Conservation (phyloP, 2,888 invertebrate species). For the Anthrax anthrax region DNA sequence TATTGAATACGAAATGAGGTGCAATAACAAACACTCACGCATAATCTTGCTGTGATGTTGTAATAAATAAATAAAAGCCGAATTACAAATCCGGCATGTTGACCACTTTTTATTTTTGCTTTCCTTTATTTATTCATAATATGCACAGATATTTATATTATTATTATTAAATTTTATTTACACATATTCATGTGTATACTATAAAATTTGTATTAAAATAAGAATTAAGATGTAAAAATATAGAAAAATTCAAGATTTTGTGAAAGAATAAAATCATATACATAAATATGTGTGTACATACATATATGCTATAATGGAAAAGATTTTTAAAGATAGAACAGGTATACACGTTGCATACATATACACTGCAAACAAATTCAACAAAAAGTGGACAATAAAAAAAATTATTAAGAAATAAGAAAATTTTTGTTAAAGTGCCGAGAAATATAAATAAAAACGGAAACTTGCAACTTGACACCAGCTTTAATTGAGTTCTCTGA, state of each 20-base stretch:
- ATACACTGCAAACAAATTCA: background rate
- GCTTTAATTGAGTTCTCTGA: slow-evolving; percentile 9
- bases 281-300: too few relatives aligned
- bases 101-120: background rate
- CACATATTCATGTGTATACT: too few relatives aligned
- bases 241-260: background rate
- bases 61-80: background rate
- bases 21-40: slow-evolving; percentile 7
- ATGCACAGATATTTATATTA: too few relatives aligned
- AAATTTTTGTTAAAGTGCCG: slow-evolving; percentile 2
- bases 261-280: too few relatives aligned
- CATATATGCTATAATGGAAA: too few relatives aligned
- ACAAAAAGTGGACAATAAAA: background rate
- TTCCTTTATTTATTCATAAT: too few relatives aligned
- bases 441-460: slow-evolving; percentile 7
- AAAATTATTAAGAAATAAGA: background rate
- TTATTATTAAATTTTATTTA: too few relatives aligned
- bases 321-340: too few relatives aligned
- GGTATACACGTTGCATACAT: background rate
- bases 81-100: background rate
- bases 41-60: background rate
- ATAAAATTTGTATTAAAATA: too few relatives aligned
- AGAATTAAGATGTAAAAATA: background rate
- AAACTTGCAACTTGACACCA: slow-evolving; percentile 7
- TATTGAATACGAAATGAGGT: slow-evolving; percentile 5